Base-by-base conservation (phyloP, 2,113 vertebrate species). In the Prunella himalayana region DNA sequence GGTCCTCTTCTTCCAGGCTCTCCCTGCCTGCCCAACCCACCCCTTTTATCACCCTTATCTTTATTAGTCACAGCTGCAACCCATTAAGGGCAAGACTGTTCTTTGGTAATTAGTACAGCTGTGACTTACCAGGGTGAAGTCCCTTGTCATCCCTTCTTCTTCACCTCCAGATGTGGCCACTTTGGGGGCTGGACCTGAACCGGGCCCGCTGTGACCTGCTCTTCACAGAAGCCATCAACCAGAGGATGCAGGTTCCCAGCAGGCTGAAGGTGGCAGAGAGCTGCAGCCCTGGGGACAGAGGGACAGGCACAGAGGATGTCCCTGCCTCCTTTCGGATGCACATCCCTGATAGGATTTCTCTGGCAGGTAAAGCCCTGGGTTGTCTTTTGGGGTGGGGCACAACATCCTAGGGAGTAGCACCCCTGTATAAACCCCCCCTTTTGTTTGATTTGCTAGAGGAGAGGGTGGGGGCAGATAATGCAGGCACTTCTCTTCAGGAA, bases 181-280 rank as follows among this genome's bases (percentile, higher is more conserved):
- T 94, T 0, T 90, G 93, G 91, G 88, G 93, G 2, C 63, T 86
- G 70, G 91, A 92, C 28, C 31, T 85, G 71, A 73, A 72, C 61
- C 14, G 44, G 7, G 61, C 6, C 2, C 65, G 10, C 56, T 96
- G 86, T 49, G 98, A 98, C 78, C 82, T 96, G 31, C 61, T 76
- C 78, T 98, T 98, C 88, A 97, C 96, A 10, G 98, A 98, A 72
- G 90, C 92, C 90, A 98, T 98, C 96, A 97, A 70, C 80, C 97
- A 98, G n/a, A 97, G 93, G 79, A 98, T 98, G 98, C 97, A 95
- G n/a, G 97, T 98, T 17, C 98, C 98, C 22, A 97, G 89, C 71
- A 96, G 95, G 37, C 97, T 98, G 88, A 97, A 97, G 68, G 91
- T 98, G 21, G 86, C 95, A 30, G 88, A 86, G 3, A 61, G 84